Conservation (phyloP, 2,797 vertebrate species). For the Sylvilagus floridanus region DNA sequence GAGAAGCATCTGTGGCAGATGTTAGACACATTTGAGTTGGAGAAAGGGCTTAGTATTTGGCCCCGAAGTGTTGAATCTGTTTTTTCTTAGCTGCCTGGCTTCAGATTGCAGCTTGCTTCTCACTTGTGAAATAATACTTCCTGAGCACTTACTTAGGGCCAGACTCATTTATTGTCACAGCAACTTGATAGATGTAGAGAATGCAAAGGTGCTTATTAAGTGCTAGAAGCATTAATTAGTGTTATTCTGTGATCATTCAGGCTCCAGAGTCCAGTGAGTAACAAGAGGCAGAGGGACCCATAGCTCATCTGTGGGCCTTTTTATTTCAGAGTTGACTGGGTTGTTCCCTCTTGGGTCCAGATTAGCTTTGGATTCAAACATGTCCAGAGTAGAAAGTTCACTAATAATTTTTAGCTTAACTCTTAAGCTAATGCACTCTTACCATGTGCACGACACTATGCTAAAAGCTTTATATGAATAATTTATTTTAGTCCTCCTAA, state of each 20-base stretch:
- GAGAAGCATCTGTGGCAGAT: not conserved
- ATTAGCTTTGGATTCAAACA: not conserved
- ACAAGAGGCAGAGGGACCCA: not conserved
- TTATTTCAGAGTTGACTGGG: not conserved
- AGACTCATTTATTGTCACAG: not conserved
- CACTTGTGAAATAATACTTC: not conserved
- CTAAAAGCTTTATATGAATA: constrained; percentile 49
- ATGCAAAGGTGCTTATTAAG: not conserved
- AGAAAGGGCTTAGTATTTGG: not conserved
- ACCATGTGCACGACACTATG: not conserved
- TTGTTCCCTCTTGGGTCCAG: not conserved
- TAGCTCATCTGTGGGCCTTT: not conserved
- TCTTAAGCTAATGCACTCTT: not conserved
- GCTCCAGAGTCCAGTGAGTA: not conserved
- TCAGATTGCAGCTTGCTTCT: not conserved
- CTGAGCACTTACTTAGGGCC: not conserved
- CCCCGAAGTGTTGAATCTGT: not conserved
- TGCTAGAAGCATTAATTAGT: not conserved
- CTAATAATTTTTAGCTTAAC: constrained; percentile 24
- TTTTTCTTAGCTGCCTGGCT: not conserved
- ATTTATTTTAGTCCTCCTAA: constrained; percentile 44
- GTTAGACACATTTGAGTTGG: not conserved
- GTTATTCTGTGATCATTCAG: not conserved
- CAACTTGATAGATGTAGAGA: not conserved
- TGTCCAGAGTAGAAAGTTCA: not conserved